Evolutionary conservation across 2,888 invertebrate genomes (phyloP).

Genomic region (Tipula helvola): DNA sequence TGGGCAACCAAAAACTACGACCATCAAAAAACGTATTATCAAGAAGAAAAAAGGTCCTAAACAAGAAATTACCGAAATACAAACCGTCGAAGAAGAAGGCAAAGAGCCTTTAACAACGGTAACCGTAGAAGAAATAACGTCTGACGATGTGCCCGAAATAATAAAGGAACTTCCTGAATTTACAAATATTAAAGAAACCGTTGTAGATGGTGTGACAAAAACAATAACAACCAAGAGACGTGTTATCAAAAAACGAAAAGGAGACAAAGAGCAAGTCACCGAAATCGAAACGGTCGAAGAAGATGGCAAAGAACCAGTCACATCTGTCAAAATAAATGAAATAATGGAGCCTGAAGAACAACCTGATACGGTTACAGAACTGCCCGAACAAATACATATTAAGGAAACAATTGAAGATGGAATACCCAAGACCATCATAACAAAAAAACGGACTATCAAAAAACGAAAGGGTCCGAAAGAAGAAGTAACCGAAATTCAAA

Average conservation of each 20-base stretch:
- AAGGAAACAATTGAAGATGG: slow-evolving; percentile 25
- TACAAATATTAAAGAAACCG: slow-evolving; percentile 15
- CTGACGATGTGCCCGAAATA: slow-evolving; percentile 17
- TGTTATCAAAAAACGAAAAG: slow-evolving; percentile 28
- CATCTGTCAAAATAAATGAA: slow-evolving; percentile 23
- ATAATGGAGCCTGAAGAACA: slow-evolving; percentile 19
- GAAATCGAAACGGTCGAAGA: slow-evolving; percentile 33
- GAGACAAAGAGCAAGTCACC: slow-evolving; percentile 29
- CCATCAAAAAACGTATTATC: slow-evolving; percentile 26
- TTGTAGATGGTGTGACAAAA: slow-evolving; percentile 12
- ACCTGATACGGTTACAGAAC: slow-evolving; percentile 22
- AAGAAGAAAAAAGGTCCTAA: slow-evolving; percentile 29
- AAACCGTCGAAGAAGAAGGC: slow-evolving; percentile 21
- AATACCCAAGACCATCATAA: slow-evolving; percentile 25
- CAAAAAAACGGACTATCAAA: slow-evolving; percentile 34
- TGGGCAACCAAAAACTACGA: slow-evolving; percentile 24
- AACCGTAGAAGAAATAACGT: slow-evolving; percentile 22
- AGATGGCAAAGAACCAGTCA: slow-evolving; percentile 28
- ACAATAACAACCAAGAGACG: slow-evolving; percentile 25
- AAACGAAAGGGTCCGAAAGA: slow-evolving; percentile 33
- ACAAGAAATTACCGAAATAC: slow-evolving; percentile 28
- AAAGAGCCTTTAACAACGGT: slow-evolving; percentile 25
- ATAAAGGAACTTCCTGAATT: slow-evolving; percentile 17
- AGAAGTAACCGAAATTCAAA: slow-evolving; percentile 37
- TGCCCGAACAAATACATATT: slow-evolving; percentile 28